phyloP scores from a whole-genome alignment of 2,113 vertebrate species.

The Leucopternis melanops region DNA sequence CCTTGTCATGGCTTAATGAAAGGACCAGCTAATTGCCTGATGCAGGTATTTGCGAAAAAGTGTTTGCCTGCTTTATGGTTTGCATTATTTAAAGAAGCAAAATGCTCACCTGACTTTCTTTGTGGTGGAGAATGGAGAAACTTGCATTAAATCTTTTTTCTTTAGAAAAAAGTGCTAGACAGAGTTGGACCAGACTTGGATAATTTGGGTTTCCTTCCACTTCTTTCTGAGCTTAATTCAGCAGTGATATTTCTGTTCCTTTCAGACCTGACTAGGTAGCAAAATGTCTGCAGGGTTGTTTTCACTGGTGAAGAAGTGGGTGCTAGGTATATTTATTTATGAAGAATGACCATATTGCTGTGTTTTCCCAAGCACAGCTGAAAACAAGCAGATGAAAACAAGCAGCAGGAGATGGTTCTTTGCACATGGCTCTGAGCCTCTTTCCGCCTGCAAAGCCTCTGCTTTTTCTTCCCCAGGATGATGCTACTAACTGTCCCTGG shows the following conservation, averaged over 20 bases:
- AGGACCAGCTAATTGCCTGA: neutral
- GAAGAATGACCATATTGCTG: neutral
- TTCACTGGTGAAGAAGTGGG: neutral
- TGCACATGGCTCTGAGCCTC: neutral
- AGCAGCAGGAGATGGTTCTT: neutral
- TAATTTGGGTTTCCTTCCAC: neutral
- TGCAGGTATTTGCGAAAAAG: neutral
- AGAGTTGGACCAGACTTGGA: neutral
- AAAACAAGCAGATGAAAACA: slow-evolving; percentile 12
- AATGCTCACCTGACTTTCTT: neutral
- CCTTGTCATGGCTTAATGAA: neutral
- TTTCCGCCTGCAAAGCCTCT: neutral
- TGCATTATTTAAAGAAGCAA: neutral
- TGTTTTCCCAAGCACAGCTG: neutral
- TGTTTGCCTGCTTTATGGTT: neutral
- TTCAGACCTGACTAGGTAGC: neutral
- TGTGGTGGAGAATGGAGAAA: neutral
- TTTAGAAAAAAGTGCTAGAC: neutral
- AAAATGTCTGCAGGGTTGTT: neutral
- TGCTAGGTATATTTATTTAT: neutral
- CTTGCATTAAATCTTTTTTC: neutral
- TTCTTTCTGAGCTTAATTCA: neutral
- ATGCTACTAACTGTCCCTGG: neutral
- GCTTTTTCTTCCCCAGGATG: neutral
- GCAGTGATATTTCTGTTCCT: neutral